Base-by-base conservation (phyloP, 2,888 invertebrate species). In the Taenaris catops region DNA sequence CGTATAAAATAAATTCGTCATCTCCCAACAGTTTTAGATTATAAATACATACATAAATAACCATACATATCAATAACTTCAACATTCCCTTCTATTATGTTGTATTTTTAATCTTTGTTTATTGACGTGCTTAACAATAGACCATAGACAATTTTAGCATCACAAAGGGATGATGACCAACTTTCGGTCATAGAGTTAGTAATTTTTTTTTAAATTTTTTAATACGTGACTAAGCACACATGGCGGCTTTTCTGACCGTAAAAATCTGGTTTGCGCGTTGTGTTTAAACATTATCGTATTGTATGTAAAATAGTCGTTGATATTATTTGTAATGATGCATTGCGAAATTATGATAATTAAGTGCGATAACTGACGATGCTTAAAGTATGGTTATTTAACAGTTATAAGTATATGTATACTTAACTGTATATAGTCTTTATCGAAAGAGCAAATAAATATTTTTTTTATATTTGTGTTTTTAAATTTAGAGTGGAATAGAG, bases 51-150 rank as follows among this genome's bases (percentile, higher is more conserved):
- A n/a, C n/a, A n/a, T n/a, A n/a, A n/a, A n/a, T n/a, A n/a, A n/a
- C 62, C 57, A 49, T 43, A 63, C 65, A 53, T 65, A 67, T 68
- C 58, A 69, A 71, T 68, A 70, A 55, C 62, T 49, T 41, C 44
- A 58, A 49, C 44, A 38, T 10, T 31, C 49, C 51, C 53, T 44
- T 16, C 55, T 52, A 45, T 41, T 35, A 38, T 39, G 44, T 55
- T 46, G 47, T 53, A 51, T 33, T 40, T 33, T 37, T 75, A 76
- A 79, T 73, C 75, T 67, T 75, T 78, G 76, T 80, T 80, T 78
- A 78, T 74, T 64, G 55, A 54, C 47, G 39, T 49, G 31, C 34
- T 48, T 18, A 8, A 65, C 59, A 63, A 61, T 53, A 31, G 33
- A 24, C 12, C 41, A 47, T 53, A 48, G 51, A 55, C 46, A 49